phyloP scores from a whole-genome alignment of 1,140 invertebrate species.

The Dendroctonus ponderosae region DNA sequence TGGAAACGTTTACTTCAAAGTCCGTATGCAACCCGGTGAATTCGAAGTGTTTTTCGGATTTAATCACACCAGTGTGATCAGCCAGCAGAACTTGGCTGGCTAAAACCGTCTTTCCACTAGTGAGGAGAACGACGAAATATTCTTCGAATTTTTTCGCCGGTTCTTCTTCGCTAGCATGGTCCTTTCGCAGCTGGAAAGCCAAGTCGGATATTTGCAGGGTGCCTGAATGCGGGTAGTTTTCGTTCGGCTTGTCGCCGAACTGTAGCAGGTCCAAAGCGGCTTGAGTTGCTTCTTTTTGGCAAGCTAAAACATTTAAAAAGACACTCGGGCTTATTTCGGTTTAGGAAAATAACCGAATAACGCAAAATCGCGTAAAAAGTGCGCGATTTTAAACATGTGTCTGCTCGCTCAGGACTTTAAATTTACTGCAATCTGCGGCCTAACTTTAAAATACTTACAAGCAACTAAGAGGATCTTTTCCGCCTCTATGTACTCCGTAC shows the following conservation, averaged over 20 bases:
- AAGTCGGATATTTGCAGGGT: slow-evolving; percentile 23
- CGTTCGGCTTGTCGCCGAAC: not conserved
- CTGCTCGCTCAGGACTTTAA: no score
- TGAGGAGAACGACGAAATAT: slow-evolving; percentile 44
- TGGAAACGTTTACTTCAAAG: slow-evolving; percentile 44
- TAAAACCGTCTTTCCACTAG: slow-evolving; percentile 43
- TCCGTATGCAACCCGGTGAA: slow-evolving; percentile 45
- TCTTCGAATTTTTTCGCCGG: slow-evolving; percentile 22
- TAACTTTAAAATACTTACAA: slow-evolving; percentile 42
- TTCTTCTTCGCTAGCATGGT: slow-evolving; percentile 1
- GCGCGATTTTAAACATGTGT: no score
- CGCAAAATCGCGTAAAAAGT: no score
- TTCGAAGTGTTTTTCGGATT: slow-evolving; percentile 39
- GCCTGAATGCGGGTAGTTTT: slow-evolving; percentile 5
- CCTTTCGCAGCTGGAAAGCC: slow-evolving; percentile 13
- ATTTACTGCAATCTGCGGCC: no score
- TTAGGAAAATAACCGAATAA: no score
- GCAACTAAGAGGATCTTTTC: slow-evolving; percentile 51
- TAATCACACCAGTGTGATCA: slow-evolving; percentile 36
- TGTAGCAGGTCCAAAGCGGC: not conserved
- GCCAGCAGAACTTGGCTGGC: slow-evolving; percentile 42
- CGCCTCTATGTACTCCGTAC: slow-evolving; percentile 51
- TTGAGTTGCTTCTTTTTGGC: slow-evolving; percentile 23
- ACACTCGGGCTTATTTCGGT: no score
- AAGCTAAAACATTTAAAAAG: slow-evolving; percentile 14